These are phyloP conservation scores for Sternarchorhynchus goeldii DNA, from an alignment of 2,797 vertebrate species.

Conservation along the genomic window DNA sequence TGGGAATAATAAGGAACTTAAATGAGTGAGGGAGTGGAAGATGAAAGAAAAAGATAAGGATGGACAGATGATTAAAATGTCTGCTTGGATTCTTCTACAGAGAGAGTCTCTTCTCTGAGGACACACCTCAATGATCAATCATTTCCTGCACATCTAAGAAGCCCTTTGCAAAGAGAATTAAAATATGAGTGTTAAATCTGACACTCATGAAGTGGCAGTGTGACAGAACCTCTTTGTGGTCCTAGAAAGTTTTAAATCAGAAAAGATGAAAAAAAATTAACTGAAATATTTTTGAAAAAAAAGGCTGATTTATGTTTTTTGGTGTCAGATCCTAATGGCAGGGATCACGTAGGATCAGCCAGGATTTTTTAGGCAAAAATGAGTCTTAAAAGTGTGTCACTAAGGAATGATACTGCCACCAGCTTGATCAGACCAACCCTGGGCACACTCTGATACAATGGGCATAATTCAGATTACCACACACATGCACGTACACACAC, in stretches of 20 bases:
- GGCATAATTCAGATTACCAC: not conserved
- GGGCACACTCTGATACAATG: not conserved
- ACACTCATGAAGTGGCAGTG: not conserved
- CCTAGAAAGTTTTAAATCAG: constrained; percentile 12
- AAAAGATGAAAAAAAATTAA: constrained; percentile 5
- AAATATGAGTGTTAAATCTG: constrained; percentile 18
- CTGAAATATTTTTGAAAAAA: constrained; percentile 4
- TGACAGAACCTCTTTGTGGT: constrained; percentile 21
- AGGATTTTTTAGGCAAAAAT: constrained; percentile 23
- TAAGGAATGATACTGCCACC: not conserved
- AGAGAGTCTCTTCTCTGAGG: constrained; percentile 14
- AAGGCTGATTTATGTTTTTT: not conserved
- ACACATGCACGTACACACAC: not conserved
- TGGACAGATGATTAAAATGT: constrained; percentile 42
- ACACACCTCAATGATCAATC: constrained; percentile 25
- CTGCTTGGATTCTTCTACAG: constrained; percentile 8
- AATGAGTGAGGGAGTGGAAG: constrained; percentile 27
- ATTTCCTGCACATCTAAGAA: constrained; percentile 30
- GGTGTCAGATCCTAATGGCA: constrained; percentile 7
- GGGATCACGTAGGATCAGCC: constrained; percentile 20
- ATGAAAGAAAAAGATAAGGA: constrained; percentile 24
- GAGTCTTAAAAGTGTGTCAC: not conserved
- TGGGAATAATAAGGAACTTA: constrained; percentile 5
- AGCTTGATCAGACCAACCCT: not conserved
- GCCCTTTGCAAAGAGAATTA: constrained; percentile 23